These are phyloP conservation scores for Miichthys miiuy DNA, from an alignment of 2,797 vertebrate genomes.

Conservation along the genomic window DNA sequence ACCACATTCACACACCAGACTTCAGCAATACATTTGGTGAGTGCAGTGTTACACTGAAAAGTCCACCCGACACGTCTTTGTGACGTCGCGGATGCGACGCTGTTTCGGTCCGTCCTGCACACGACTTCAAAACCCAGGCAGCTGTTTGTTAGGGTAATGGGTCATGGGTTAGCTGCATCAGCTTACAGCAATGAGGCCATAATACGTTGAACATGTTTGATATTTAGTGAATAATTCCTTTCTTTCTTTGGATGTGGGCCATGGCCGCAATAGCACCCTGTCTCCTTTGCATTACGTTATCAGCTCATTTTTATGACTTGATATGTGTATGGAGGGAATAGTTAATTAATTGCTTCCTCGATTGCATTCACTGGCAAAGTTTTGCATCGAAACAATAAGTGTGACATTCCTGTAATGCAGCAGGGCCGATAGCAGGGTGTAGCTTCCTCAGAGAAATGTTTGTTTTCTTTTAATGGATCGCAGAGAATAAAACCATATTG, in stretches of 20 bases:
- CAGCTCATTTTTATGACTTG: background rate
- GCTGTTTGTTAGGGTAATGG: background rate
- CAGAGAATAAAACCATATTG: constrained; percentile 19
- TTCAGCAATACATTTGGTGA: no score
- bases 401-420: background rate
- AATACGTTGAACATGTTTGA: background rate
- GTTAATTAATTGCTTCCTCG: background rate
- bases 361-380: background rate
- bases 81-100: no score
- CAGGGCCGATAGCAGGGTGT: rapidly evolving
- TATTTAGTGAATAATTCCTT: background rate
- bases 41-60: no score
- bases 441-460: background rate
- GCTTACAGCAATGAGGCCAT: background rate
- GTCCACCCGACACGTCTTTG: no score
- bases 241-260: background rate
- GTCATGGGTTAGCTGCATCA: background rate
- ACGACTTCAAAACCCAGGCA: no score
- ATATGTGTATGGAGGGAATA: no score
- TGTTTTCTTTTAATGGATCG: constrained; percentile 14
- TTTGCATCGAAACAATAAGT: background rate
- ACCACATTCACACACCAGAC: no score
- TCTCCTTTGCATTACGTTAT: background rate
- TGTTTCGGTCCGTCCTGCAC: no score
- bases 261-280: background rate